A percentile compares a stretch with the other conserved stretches of the same genome.
Conservation (phyloP, 2,797 vertebrate genomes). For the Anabacerthia variegaticeps region DNA sequence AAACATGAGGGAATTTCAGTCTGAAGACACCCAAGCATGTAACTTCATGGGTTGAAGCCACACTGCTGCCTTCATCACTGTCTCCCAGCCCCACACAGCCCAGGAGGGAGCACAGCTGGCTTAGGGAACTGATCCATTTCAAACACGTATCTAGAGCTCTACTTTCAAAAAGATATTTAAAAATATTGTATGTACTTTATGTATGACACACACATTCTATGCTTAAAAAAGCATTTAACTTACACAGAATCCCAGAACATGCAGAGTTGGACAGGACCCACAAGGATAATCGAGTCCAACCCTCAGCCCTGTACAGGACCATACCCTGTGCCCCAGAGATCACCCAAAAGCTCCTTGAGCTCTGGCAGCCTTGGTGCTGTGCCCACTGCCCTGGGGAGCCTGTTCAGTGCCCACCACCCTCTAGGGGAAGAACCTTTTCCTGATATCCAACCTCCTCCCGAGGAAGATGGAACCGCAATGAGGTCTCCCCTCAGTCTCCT, state of each 20-base stretch:
- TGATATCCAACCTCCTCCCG: neutral
- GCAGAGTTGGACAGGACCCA: neutral
- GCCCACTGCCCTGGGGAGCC: neutral
- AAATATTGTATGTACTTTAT: rapidly evolving
- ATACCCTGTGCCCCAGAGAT: neutral
- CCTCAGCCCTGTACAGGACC: neutral
- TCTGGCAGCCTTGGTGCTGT: neutral
- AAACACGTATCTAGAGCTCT: neutral
- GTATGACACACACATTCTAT: rapidly evolving
- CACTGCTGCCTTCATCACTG: neutral
- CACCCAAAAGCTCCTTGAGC: neutral
- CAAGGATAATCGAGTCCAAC: neutral
- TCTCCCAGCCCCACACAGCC: neutral
- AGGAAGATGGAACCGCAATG: neutral
- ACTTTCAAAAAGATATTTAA: neutral
- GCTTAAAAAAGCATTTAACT: neutral
- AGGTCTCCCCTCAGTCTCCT: neutral
- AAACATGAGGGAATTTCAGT: neutral
- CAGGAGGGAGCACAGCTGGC: neutral
- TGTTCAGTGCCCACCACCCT: neutral
- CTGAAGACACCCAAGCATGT: neutral
- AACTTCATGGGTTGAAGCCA: neutral
- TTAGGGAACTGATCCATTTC: neutral
- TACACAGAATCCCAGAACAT: neutral
- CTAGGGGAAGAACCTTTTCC: neutral